Conservation (phyloP, 2,888 invertebrate species). For the Galeopsomyia nigrocyanea region DNA sequence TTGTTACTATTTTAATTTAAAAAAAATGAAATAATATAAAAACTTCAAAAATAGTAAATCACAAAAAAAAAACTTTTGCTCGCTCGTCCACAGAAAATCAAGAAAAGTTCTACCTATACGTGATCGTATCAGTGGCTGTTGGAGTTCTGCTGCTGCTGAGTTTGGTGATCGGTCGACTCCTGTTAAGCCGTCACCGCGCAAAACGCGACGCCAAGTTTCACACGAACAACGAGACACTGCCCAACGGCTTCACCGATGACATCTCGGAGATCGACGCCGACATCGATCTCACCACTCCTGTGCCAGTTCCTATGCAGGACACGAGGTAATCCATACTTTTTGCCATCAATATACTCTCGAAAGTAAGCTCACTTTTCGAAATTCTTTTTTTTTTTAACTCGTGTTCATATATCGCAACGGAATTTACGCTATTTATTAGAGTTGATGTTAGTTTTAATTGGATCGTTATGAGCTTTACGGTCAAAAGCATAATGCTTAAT, state of each 20-base stretch:
- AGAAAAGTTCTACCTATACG: slow-evolving; percentile 86
- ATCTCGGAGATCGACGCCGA: slow-evolving; percentile 89
- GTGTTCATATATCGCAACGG: too few relatives aligned
- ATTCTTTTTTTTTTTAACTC: neutral
- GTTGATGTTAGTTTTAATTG: too few relatives aligned
- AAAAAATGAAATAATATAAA: neutral
- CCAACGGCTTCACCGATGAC: slow-evolving; percentile 88
- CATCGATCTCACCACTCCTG: slow-evolving; percentile 80
- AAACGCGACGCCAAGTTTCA: slow-evolving; percentile 78
- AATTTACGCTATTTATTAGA: too few relatives aligned
- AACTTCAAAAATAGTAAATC: neutral
- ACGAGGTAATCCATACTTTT: slow-evolving; percentile 56
- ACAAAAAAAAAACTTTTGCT: slow-evolving; percentile 20
- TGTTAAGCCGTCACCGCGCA: slow-evolving; percentile 76
- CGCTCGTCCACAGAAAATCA: slow-evolving; percentile 75
- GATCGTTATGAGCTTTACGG: too few relatives aligned
- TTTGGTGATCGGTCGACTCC: slow-evolving; percentile 79
- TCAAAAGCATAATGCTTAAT: too few relatives aligned
- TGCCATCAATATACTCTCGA: neutral
- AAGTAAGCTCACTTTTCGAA: too few relatives aligned
- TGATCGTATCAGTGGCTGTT: slow-evolving; percentile 82
- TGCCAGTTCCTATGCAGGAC: slow-evolving; percentile 72
- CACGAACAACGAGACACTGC: slow-evolving; percentile 81
- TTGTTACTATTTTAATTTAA: neutral
- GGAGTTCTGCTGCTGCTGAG: slow-evolving; percentile 81